Evolutionary conservation across 2,113 vertebrate species (phyloP), one percentile per base, ranked within the genome.

Genomic region (Petrocephalus zakoni): DNA sequence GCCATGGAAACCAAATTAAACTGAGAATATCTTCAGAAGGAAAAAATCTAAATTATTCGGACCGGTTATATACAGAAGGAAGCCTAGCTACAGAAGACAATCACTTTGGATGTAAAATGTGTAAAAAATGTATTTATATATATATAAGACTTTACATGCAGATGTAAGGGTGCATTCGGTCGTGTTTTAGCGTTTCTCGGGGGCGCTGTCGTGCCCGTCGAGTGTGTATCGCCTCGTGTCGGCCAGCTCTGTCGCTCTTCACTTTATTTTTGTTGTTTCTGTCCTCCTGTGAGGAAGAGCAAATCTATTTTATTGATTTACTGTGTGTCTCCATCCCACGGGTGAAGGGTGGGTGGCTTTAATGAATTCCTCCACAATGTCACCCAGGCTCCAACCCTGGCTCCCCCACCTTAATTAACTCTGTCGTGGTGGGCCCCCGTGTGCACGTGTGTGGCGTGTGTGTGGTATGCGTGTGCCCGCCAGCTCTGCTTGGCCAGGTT

Each of bases 1-100:
- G 92, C 96, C 95, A 96, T 96, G 95, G 96, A 93, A 96, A 96
- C 95, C 94, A 95, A 95, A 96, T 96, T 96, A 96, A 96, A 96
- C 93, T 92, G 94, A 96, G 94, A 93, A 95, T 94, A 94, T 96
- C 94, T 95, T 96, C 95, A 95, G 94, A 95, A 94, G 94, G 94
- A 95, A 93, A 68, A 94, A 95, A 95, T 96, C 94, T 94, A 94
- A 95, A 95, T 95, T 94, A 96, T 96, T 96, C 94, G 93, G 93
- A 93, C 92, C 93, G 93, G 94, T 95, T 95, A 86, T 93, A 94
- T 94, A 92, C 93, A 93, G 91, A 94, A 89, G 91, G 91, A 94
- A 94, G 94, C 92, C 91, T 93, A 75, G 81, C 89, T 89, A 87
- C 88, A 91, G 68, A 88, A 47, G 29, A 72, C 22, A 72, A 72